These are phyloP conservation scores for Ptilonorhynchus violaceus DNA, from an alignment of 2,113 vertebrate genomes.

Conservation along the genomic window DNA sequence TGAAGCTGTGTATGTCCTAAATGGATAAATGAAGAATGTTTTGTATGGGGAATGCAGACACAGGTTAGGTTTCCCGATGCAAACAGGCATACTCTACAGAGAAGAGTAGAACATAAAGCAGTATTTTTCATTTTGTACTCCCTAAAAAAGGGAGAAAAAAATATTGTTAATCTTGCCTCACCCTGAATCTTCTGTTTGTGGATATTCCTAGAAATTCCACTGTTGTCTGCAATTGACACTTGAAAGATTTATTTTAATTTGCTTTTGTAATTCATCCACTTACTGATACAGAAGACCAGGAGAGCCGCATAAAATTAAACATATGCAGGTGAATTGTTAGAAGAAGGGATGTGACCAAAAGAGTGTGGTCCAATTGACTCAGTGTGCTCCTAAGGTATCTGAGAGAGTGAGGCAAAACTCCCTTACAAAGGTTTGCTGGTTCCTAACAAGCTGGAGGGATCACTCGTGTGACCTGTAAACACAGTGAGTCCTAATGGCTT, in stretches of 20 bases:
- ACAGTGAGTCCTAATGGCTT: not conserved
- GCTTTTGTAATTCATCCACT: not conserved
- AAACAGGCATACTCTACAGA: not conserved
- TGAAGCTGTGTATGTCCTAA: not conserved
- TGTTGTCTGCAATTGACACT: not conserved
- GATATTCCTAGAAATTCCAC: not conserved
- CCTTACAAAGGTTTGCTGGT: not conserved
- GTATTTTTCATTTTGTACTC: not conserved
- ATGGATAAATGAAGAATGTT: not conserved
- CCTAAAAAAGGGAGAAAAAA: not conserved
- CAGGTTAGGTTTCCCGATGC: not conserved
- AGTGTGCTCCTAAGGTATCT: not conserved
- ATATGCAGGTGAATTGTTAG: not conserved
- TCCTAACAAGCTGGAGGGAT: not conserved
- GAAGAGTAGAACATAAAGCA: not conserved
- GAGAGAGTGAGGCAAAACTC: not conserved
- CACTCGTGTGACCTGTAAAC: accelerated
- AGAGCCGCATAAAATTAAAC: not conserved
- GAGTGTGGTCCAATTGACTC: not conserved
- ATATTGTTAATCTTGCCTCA: not conserved
- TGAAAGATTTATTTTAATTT: not conserved
- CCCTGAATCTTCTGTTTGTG: not conserved
- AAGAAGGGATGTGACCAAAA: not conserved
- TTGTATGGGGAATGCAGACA: not conserved
- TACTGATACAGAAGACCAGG: not conserved